A percentile compares a stretch with the other conserved stretches of the same genome.
Evolutionary conservation across 2,888 invertebrate species (phyloP).

Genomic region (Syrphus vitripennis): DNA sequence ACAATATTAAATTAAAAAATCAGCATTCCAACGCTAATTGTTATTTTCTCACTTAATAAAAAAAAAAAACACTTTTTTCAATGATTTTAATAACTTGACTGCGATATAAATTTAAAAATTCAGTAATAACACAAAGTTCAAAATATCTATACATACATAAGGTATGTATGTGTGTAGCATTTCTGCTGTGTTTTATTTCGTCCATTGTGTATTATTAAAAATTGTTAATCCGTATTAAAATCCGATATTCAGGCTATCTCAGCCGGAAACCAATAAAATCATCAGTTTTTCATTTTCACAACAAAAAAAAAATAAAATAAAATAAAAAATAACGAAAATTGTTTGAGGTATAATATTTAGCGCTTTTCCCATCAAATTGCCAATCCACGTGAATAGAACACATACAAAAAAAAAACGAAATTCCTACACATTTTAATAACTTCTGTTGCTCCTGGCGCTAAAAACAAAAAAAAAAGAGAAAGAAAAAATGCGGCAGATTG

Average conservation of each 20-base stretch:
- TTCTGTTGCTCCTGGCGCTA: conserved; percentile 12
- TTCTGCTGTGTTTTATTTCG: neutral
- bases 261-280: conserved; percentile 69
- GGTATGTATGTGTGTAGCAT: neutral
- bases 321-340: neutral
- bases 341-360: conserved; percentile 10
- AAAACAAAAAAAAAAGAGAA: neutral
- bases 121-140: conserved; percentile 52
- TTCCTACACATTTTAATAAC: conserved; percentile 55
- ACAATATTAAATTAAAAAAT: too few relatives aligned
- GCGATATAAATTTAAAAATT: conserved; percentile 39
- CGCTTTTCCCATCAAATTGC: conserved; percentile 54
- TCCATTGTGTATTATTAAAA: conserved; percentile 53
- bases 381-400: conserved; percentile 63
- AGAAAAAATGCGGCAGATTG: neutral
- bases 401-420: conserved; percentile 10
- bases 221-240: conserved; percentile 67
- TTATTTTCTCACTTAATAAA: conserved; percentile 52
- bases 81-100: conserved; percentile 35
- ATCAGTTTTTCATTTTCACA: conserved; percentile 39
- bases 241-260: conserved; percentile 58
- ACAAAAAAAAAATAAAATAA: neutral
- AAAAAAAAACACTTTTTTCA: too few relatives aligned
- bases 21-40: neutral
- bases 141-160: conserved; percentile 11